Evolutionary conservation across 2,888 invertebrate genomes (phyloP), one percentile per base, ranked within the genome.

Genomic region (Endotricha flammealis): DNA sequence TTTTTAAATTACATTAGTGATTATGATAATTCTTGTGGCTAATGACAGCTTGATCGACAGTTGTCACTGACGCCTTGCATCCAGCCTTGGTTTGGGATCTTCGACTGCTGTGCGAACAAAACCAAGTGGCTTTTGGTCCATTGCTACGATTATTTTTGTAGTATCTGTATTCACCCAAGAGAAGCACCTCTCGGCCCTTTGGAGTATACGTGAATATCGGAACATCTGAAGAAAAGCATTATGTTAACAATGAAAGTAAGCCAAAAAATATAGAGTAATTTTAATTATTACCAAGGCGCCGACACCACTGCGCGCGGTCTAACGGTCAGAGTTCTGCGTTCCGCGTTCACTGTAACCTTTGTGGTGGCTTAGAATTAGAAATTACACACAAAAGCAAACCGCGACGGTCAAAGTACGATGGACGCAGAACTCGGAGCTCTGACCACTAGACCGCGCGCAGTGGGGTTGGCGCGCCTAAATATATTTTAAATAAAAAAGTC

Each of bases 51-150:
- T 57, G 32, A 1, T 53, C 45, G 12, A 53, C 13, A 3, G 66
- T 59, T 10, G 49, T 45, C 10, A 62, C 22, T 1, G 54, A 42
- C 2, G 62, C 59, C 1, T 42, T 41, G 36, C 64, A 64, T 1
- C 54, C 53, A 2, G 34, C 20, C 2, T 38, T 32, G 14, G n/a
- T 29, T 14, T 38, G 38, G 7, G 29, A 12, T 27, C 27, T 27
- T 3, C 12, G 23, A 24, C 36, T 17, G 23, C 32, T 42, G 8
- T 28, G 23, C 7, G 38, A 29, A 12, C 56, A 51, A n/a, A 35
- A 42, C 53, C 57, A 56, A 1, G 42, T 36, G 0, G 48, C 36
- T 35, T 48, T 48, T 0, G 31, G 14, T 0, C 56, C 54, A 3
- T 13, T 39, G 7, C 44, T 42, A 2, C 42, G 32, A 27, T 43